phyloP scores from a whole-genome alignment of 2,113 vertebrate genomes.

The Macroglossus sobrinus region DNA sequence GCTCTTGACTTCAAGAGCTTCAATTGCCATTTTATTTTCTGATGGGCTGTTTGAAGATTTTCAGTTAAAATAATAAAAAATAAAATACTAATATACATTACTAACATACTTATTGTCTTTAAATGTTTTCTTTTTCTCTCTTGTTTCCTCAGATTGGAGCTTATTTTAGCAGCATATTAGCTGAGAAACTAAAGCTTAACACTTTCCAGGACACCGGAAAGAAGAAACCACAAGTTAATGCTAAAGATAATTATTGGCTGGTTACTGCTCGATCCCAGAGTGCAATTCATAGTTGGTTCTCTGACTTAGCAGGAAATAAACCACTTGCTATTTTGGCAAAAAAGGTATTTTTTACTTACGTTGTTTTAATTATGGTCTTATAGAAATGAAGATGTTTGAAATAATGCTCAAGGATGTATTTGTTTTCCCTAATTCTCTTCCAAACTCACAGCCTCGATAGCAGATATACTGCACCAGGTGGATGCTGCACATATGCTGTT shows the following conservation, averaged over 20 bases:
- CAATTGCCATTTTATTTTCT: neutral
- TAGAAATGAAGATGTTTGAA: neutral
- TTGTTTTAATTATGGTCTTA: neutral
- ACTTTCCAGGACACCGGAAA: slow-evolving; percentile 87
- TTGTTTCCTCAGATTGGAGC: slow-evolving; percentile 80
- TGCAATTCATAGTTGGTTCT: slow-evolving; percentile 87
- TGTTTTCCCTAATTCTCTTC: neutral
- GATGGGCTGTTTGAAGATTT: neutral
- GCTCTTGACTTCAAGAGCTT: neutral
- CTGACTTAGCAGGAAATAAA: slow-evolving; percentile 86
- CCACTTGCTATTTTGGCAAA: slow-evolving; percentile 83
- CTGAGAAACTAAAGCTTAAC: slow-evolving; percentile 86
- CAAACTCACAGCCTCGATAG: neutral
- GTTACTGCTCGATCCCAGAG: slow-evolving; percentile 86
- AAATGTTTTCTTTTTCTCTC: neutral
- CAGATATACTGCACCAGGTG: neutral
- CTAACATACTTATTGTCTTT: neutral
- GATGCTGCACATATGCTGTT: neutral
- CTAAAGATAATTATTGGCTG: slow-evolving; percentile 88
- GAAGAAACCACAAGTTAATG: slow-evolving; percentile 87
- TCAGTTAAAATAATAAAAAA: neutral
- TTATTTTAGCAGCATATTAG: slow-evolving; percentile 87
- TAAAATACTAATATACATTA: neutral
- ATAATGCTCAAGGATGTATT: neutral
- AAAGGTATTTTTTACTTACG: slow-evolving; percentile 78